These are phyloP conservation scores for Cosmopolites sordidus DNA, from an alignment of 2,888 invertebrate genomes.

Conservation along the genomic window DNA sequence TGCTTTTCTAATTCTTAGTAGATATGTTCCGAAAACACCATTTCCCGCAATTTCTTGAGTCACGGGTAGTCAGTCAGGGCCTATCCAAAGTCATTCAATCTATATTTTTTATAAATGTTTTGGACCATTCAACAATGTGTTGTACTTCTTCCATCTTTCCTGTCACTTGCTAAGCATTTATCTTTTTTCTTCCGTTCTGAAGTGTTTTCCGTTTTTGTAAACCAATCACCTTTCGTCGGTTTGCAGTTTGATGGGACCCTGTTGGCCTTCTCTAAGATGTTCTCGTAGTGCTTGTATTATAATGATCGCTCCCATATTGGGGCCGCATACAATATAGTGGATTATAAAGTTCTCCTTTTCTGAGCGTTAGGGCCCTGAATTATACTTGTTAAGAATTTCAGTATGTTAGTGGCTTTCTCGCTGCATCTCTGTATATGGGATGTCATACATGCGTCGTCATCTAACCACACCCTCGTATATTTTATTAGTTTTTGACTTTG, in stretches of 20 bases:
- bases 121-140: background rate
- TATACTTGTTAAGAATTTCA: background rate
- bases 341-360: conserved; percentile 12
- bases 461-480: too few relatives aligned
- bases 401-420: too few relatives aligned
- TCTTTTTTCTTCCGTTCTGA: too few relatives aligned
- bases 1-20: background rate
- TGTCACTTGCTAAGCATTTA: too few relatives aligned
- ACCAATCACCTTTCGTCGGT: too few relatives aligned
- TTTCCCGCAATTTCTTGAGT: background rate
- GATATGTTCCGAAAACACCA: background rate
- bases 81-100: too few relatives aligned
- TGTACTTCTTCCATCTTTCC: background rate
- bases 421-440: too few relatives aligned
- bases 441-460: too few relatives aligned
- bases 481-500: too few relatives aligned
- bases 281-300: background rate
- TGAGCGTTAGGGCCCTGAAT: conserved; percentile 7
- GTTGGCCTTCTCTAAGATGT: too few relatives aligned
- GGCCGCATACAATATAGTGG: conserved; percentile 18
- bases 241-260: too few relatives aligned
- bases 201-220: too few relatives aligned
- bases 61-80: background rate
- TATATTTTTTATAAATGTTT: background rate
- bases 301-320: conserved; percentile 8